Base-by-base conservation (phyloP, 2,888 invertebrate genomes). In the Hypomecis punctinalis region DNA sequence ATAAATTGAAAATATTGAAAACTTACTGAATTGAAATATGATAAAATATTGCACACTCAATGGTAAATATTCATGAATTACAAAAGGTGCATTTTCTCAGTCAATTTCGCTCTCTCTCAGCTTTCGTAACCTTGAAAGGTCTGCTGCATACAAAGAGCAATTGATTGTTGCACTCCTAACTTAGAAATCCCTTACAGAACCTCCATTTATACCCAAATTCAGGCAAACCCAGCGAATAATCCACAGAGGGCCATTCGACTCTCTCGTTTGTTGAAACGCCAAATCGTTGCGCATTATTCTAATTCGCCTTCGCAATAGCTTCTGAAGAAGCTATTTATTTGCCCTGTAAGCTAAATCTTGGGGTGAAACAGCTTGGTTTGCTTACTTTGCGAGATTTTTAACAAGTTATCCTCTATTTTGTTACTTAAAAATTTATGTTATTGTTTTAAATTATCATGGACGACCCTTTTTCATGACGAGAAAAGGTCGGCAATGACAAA, bases 271-370 rank as follows among this genome's bases (percentile, higher is more conserved):
- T 90, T 87, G 90, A 89, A 91, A 91, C 82, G 87, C 90, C 87
- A 91, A 93, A 93, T 93, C 90, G 89, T 82, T 86, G 85, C 81
- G 86, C 91, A 92, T 93, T 92, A 93, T 93, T 92, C 91, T 92
- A 93, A 92, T 92, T 91, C 87, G 87, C 86, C 86, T 88, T 85
- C 86, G 80, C 85, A 87, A 90, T 91, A 88, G 91, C 91, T 92
- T 90, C 88, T 83, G 87, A 90, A 91, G 88, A 85, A 88, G 89
- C 89, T 90, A 91, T 91, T 91, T 91, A 89, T 91, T 90, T 86
- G 83, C 82, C 80, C 78, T 76, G 84, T 88, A 89, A 89, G 88
- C 83, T 80, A 80, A 82, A 86, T 85, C 81, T 66, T 53, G 61
- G 57, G 66, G 56, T 63, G 54, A 65, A 66, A 68, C 67, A 66